Evolutionary conservation across 2,888 invertebrate genomes (phyloP), one percentile per base, ranked within the genome.

Genomic region (Parascotia fuliginaria): DNA sequence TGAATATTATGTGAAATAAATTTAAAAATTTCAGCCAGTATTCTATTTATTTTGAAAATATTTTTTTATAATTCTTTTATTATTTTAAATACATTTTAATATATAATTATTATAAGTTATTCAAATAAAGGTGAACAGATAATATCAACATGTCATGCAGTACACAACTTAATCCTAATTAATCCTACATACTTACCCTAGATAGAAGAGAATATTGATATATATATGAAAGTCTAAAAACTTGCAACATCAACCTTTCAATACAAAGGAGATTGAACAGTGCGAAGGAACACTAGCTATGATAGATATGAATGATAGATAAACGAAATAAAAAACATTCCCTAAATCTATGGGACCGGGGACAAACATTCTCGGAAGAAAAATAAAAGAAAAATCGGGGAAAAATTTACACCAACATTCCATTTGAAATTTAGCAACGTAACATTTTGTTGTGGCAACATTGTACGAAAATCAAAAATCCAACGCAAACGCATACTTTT

Each of bases 331-430:
- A 76, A 51, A 78, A 60, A 63, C 91, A 91, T 91, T 92, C 90
- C 90, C 89, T 89, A 89, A 55, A 75, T 86, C 93, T 87, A 89
- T 76, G 62, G 81, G 82, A 73, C 42, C 60, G 60, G 73, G 90
- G 88, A 77, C 68, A 93, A 93, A 95, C 95, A 95, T 95, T 95
- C 95, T 77, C 73, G 87, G 77, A 83, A 75, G 69, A 63, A 72
- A 72, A n/a, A 76, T 57, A 60, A 78, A 75, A 76, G 78, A 65
- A 78, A 81, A 83, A 76, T 69, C 65, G 68, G 73, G 74, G 67
- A 71, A 76, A 84, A 90, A 87, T 87, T 83, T 94, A 94, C 94
- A 94, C 94, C 94, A 94, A 94, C 94, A 94, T 94, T 94, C 94
- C 94, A 94, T 94, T 94, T 93, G 93, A 88, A 77, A 83, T 63